phyloP scores from a whole-genome alignment of 2,888 invertebrate species.

The Polydrusus tereticollis region DNA sequence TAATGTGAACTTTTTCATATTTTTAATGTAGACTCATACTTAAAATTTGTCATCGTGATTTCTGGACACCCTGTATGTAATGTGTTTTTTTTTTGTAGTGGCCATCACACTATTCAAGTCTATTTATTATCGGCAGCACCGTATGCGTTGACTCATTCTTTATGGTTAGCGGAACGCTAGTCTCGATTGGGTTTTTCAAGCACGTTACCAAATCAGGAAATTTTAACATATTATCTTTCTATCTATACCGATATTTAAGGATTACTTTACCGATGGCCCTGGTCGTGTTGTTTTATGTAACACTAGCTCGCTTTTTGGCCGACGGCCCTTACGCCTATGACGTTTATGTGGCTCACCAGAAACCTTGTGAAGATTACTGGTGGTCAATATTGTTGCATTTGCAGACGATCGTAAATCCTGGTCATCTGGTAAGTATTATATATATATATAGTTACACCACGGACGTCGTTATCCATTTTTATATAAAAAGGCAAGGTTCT shows the following conservation, averaged over 20 bases:
- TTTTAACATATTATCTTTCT: constrained; percentile 63
- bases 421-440: constrained; percentile 56
- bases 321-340: constrained; percentile 67
- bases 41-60: too few species aligned
- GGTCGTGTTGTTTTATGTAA: constrained; percentile 65
- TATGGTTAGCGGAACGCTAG: constrained; percentile 72
- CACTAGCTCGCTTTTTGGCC: constrained; percentile 65
- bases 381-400: constrained; percentile 65
- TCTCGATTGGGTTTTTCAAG: constrained; percentile 66
- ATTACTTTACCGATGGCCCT: constrained; percentile 68
- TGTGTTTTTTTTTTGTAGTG: constrained; percentile 62
- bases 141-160: constrained; percentile 76
- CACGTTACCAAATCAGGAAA: constrained; percentile 58
- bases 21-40: too few species aligned
- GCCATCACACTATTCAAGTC: constrained; percentile 57
- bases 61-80: too few species aligned
- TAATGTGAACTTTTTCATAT: too few species aligned
- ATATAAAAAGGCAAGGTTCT: too few species aligned
- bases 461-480: too few species aligned
- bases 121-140: constrained; percentile 64
- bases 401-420: constrained; percentile 61
- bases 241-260: constrained; percentile 67
- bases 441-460: too few species aligned
- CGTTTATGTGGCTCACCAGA: constrained; percentile 47
- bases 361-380: constrained; percentile 62